Percentiles rank a stretch among this genome's conserved stretches.
Conservation (phyloP, 2,113 vertebrate species). For the Rallus limicola region DNA sequence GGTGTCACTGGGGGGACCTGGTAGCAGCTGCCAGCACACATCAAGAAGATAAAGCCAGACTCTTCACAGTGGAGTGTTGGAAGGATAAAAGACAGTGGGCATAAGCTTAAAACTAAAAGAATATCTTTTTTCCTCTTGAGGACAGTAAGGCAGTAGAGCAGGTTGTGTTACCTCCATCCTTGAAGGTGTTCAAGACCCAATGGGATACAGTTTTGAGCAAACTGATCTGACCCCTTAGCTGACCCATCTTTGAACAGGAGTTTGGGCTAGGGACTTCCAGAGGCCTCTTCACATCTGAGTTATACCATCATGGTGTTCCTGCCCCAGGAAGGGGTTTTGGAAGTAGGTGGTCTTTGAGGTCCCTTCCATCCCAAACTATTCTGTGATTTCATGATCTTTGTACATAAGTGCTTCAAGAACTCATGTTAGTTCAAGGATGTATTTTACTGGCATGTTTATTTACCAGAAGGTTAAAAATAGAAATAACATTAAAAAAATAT, state of each 20-base stretch:
- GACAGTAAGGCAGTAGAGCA: neutral
- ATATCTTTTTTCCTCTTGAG: neutral
- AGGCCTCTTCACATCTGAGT: neutral
- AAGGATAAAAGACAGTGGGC: neutral
- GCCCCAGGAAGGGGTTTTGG: no score
- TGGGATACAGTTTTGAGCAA: neutral
- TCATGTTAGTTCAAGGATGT: neutral
- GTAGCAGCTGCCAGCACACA: neutral
- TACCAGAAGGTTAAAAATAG: neutral
- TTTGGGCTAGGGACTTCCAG: neutral
- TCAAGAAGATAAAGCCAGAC: rapidly evolving
- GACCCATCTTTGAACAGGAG: neutral
- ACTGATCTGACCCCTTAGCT: neutral
- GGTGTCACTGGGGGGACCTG: rapidly evolving
- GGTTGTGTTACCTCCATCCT: neutral
- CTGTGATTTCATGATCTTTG: neutral
- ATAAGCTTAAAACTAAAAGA: neutral
- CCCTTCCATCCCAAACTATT: no score
- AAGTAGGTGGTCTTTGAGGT: no score
- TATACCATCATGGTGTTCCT: neutral
- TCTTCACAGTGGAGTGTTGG: neutral
- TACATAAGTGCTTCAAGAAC: neutral
- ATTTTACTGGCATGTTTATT: neutral
- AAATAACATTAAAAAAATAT: neutral
- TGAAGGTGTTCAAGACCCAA: neutral